Conservation (phyloP, 2,888 invertebrate genomes). For the Hirtodrosophila histrioides region DNA sequence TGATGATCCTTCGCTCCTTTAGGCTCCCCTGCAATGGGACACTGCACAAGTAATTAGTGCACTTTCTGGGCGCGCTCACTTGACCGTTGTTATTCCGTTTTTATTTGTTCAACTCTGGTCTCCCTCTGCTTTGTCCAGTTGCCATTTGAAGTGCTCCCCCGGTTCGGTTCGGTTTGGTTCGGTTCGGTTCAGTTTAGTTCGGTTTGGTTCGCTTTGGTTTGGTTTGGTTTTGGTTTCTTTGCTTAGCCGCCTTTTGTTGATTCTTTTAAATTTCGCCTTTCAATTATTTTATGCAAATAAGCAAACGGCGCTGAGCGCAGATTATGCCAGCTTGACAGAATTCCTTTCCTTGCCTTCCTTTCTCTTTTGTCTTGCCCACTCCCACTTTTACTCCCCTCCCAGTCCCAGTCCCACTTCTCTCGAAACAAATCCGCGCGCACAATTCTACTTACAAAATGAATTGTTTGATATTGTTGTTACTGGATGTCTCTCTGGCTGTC, state of each 20-base stretch:
- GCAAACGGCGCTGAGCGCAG: slow-evolving; percentile 67
- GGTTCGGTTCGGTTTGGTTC: slow-evolving; percentile 31
- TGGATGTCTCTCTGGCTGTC: slow-evolving; percentile 12
- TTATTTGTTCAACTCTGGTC: slow-evolving; percentile 18
- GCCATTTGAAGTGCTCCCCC: slow-evolving; percentile 41
- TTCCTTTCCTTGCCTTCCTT: slow-evolving; percentile 35
- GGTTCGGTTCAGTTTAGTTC: slow-evolving; percentile 14
- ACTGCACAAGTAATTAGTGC: slow-evolving; percentile 68
- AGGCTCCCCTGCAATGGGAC: slow-evolving; percentile 31
- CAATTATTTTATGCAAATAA: slow-evolving; percentile 80
- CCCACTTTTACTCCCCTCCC: slow-evolving; percentile 21
- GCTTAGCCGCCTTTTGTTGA: slow-evolving; percentile 64
- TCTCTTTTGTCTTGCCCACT: slow-evolving; percentile 8
- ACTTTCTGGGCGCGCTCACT: slow-evolving; percentile 53
- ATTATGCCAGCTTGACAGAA: slow-evolving; percentile 78
- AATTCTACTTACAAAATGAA: slow-evolving; percentile 68
- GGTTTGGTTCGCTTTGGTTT: slow-evolving; percentile 15
- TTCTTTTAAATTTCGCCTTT: slow-evolving; percentile 78
- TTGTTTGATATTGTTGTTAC: slow-evolving; percentile 68
- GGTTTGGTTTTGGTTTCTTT: slow-evolving; percentile 25
- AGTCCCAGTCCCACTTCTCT: background rate
- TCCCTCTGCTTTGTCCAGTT: slow-evolving; percentile 11
- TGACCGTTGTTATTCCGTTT: slow-evolving; percentile 54
- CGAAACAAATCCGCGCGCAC: slow-evolving; percentile 59
- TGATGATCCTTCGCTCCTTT: slow-evolving; percentile 1